These are phyloP conservation scores for Chorisops tibialis DNA, from an alignment of 2,888 invertebrate genomes.

Conservation along the genomic window DNA sequence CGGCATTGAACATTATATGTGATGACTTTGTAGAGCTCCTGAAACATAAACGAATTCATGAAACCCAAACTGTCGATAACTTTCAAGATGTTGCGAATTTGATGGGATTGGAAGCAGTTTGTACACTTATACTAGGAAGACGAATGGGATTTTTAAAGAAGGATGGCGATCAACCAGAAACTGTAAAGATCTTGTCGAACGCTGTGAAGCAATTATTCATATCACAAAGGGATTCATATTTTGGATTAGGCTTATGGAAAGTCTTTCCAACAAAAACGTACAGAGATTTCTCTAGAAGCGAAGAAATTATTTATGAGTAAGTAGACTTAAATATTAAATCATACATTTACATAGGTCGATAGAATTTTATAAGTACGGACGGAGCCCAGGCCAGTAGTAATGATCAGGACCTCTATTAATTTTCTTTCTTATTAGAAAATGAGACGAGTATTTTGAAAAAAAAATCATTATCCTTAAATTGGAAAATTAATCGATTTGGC, in stretches of 20 bases:
- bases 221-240: slow-evolving; percentile 76
- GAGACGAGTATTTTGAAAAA: no score
- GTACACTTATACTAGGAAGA: slow-evolving; percentile 73
- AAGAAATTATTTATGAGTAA: slow-evolving; percentile 78
- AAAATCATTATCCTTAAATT: no score
- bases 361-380: no score
- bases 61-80: slow-evolving; percentile 57
- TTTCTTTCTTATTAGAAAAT: no score
- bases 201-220: slow-evolving; percentile 75
- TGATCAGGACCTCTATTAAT: no score
- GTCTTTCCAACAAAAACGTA: slow-evolving; percentile 71
- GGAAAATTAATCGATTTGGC: no score
- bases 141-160: slow-evolving; percentile 68
- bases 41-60: slow-evolving; percentile 55
- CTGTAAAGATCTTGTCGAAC: slow-evolving; percentile 63
- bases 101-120: slow-evolving; percentile 78
- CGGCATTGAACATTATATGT: slow-evolving; percentile 69
- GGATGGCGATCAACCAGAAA: slow-evolving; percentile 56
- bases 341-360: no score
- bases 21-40: slow-evolving; percentile 74
- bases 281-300: slow-evolving; percentile 65
- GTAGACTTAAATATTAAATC: no score
- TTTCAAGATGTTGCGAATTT: slow-evolving; percentile 74
- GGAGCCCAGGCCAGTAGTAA: no score
- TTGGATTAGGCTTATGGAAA: slow-evolving; percentile 80